Conservation (phyloP, 2,113 vertebrate genomes). For the Halichoeres trimaculatus region DNA sequence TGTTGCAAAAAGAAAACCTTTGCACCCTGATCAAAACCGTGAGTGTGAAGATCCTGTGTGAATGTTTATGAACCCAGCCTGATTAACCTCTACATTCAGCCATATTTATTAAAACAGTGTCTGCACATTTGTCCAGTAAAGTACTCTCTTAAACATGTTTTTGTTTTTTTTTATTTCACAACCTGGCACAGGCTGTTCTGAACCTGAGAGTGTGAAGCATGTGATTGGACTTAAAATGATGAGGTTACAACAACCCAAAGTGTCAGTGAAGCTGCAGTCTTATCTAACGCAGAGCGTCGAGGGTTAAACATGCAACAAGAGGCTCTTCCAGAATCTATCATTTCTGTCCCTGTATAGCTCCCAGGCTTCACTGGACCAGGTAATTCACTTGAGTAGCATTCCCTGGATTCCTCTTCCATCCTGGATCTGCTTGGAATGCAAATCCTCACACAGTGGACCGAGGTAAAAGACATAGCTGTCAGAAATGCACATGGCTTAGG, state of each 20-base stretch:
- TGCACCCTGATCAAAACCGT: no score
- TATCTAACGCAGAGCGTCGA: not conserved
- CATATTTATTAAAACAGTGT: no score
- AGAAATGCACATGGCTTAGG: not conserved
- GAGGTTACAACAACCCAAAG: not conserved
- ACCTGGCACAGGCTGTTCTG: no score
- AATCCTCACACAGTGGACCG: conserved; percentile 43
- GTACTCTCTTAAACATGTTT: no score
- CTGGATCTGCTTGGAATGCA: conserved; percentile 53
- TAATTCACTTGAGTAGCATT: conserved; percentile 40
- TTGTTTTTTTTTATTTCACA: no score
- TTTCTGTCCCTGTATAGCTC: conserved; percentile 6
- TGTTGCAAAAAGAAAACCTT: no score
- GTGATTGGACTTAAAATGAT: not conserved
- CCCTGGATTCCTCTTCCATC: conserved; percentile 27
- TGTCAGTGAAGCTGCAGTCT: not conserved
- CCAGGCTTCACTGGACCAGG: conserved; percentile 17
- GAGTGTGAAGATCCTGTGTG: no score
- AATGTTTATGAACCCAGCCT: no score
- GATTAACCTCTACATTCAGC: no score
- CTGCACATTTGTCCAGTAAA: no score
- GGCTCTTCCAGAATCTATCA: not conserved
- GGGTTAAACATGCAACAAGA: not conserved
- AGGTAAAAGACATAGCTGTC: not conserved
- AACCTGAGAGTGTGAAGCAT: not conserved